Base-by-base conservation (phyloP, 2,888 invertebrate genomes). In the Acrocyrtus sp. region DNA sequence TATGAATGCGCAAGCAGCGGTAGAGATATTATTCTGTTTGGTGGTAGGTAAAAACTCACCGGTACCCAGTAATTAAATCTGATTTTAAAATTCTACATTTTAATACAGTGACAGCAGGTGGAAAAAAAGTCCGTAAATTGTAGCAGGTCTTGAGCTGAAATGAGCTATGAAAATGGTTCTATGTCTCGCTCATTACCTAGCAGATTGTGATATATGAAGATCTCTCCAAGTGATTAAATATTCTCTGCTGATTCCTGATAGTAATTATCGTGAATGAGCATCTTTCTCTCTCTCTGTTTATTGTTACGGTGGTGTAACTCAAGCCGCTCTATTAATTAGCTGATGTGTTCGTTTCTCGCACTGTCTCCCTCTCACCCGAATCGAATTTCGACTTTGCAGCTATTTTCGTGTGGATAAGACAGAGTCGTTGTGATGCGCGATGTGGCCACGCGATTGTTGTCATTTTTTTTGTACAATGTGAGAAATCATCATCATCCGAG, bases 1-100 rank as follows among this genome's bases (percentile, higher is more conserved):
- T n/a, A n/a, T n/a, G n/a, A n/a, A n/a, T n/a, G n/a, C n/a, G n/a
- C n/a, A n/a, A n/a, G 29, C 5, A 53, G 24, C 27, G 34, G 19
- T 15, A 21, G 22, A 24, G 8, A 51, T 24, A 10, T 51, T 27
- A 51, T 24, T 21, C 51, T 8, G 53, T 53, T 27, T n/a, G n/a
- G n/a, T n/a, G n/a, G n/a, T n/a, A n/a, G n/a, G n/a, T n/a, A n/a
- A n/a, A n/a, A n/a, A n/a, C n/a, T n/a, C n/a, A n/a, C n/a, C 26
- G 5, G n/a, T 53, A 6, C 53, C 43, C n/a, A 53, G 66, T 72
- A 72, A 72, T 72, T 66, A 66, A 60, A 72, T 63, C 54, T 72
- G 66, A 72, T 72, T 72, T 50, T 27, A 39, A 66, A 66, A 65
- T 51, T 26, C 60, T 72, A 72, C 72, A 66, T 72, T 66, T 72